phyloP scores from a whole-genome alignment of 35 echinoderm and acorn worm genomes.

The Apostichopus parvimensis region DNA sequence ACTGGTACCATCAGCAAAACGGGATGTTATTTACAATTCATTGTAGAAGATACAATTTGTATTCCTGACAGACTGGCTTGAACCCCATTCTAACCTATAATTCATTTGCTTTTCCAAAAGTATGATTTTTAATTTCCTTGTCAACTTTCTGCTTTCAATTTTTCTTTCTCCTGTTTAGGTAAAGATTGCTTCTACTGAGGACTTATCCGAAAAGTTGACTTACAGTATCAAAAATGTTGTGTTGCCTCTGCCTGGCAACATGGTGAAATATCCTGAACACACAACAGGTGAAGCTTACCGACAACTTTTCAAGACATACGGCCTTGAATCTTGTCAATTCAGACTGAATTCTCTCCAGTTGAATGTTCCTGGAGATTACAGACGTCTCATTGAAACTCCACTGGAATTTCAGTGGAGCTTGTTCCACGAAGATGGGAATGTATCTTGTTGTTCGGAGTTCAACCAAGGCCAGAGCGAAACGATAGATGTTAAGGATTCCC shows the following conservation, averaged over 20 bases:
- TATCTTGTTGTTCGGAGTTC: not conserved
- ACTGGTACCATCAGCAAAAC: slow-evolving; percentile 54
- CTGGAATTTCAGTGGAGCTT: slow-evolving; percentile 59
- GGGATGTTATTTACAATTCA: no score
- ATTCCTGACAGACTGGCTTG: no score
- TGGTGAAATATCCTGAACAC: slow-evolving; percentile 69
- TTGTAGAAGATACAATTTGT: no score
- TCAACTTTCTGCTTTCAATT: not conserved
- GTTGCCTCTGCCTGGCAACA: slow-evolving; percentile 87
- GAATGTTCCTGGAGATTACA: slow-evolving; percentile 89
- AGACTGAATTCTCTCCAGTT: slow-evolving; percentile 65
- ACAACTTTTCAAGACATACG: slow-evolving; percentile 43
- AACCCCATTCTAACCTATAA: no score
- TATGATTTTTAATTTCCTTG: not conserved
- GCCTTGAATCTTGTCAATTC: slow-evolving; percentile 57
- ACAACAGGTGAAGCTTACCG: slow-evolving; percentile 54
- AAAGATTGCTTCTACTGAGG: slow-evolving; percentile 47
- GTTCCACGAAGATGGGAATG: not conserved
- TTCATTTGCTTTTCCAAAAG: no score
- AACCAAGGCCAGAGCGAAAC: not conserved
- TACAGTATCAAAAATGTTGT: slow-evolving; percentile 71
- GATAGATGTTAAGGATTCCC: not conserved
- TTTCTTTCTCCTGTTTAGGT: slow-evolving; percentile 50
- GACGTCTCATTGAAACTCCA: slow-evolving; percentile 59
- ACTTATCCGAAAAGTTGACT: not conserved